Conservation (phyloP, 2,797 vertebrate species). For the Notolepis coatsorum region DNA sequence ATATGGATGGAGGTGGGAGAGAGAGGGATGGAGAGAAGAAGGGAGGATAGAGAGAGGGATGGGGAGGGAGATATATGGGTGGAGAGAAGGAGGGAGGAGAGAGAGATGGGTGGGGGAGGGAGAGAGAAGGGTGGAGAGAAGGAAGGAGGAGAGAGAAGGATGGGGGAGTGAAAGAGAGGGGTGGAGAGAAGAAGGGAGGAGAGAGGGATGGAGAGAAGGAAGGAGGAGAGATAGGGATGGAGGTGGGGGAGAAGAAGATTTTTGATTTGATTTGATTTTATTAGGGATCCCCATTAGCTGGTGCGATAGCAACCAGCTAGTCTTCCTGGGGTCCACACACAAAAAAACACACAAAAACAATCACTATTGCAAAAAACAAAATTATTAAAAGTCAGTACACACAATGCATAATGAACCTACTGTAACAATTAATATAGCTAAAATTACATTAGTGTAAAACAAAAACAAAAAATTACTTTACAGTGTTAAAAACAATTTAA, state of each 20-base stretch:
- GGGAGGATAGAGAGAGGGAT: background rate
- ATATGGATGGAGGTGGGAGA: conserved; percentile 5
- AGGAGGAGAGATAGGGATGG: background rate
- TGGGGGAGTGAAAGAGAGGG: background rate
- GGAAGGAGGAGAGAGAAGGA: conserved; percentile 18
- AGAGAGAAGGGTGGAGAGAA: background rate
- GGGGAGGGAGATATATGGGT: background rate
- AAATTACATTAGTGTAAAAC: too few species aligned
- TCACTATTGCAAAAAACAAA: too few species aligned
- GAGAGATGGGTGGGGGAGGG: background rate
- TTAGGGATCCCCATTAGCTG: too few species aligned
- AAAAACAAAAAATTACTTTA: too few species aligned
- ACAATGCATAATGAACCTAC: too few species aligned
- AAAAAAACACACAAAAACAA: too few species aligned
- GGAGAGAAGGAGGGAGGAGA: conserved; percentile 13
- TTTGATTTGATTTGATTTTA: background rate
- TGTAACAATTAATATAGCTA: too few species aligned
- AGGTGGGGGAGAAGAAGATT: conserved; percentile 13
- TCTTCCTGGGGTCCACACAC: too few species aligned
- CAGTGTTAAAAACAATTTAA: too few species aligned
- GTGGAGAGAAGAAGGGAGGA: background rate
- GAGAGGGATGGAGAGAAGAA: conserved; percentile 10
- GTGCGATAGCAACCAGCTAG: too few species aligned
- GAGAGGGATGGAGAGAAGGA: conserved; percentile 1
- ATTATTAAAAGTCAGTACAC: too few species aligned